Conservation (phyloP, 2,113 vertebrate species). For the Centropus unirufus region DNA sequence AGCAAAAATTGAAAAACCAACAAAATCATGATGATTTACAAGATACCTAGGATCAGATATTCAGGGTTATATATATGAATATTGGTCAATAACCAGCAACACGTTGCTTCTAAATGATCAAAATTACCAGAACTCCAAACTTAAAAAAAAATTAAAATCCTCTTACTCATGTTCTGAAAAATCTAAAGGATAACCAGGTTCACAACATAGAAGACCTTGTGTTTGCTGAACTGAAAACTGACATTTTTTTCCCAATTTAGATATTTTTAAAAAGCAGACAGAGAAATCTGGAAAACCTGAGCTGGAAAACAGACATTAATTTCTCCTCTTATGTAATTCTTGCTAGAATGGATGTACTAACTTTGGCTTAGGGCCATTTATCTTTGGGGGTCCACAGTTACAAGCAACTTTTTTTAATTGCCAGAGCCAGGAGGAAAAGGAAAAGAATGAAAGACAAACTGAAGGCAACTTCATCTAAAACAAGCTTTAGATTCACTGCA, state of each 20-base stretch:
- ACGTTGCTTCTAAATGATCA: accelerated
- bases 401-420: neutral
- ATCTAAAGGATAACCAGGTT: neutral
- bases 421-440: neutral
- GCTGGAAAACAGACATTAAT: accelerated
- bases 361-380: neutral
- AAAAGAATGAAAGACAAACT: neutral
- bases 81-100: neutral
- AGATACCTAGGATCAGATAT: neutral
- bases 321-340: neutral
- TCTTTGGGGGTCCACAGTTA: neutral
- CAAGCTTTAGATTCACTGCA: neutral
- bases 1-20: neutral
- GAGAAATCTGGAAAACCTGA: neutral
- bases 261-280: neutral
- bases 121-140: neutral
- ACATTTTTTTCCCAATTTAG: neutral
- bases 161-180: neutral
- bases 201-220: neutral
- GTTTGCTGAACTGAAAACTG: neutral
- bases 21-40: neutral
- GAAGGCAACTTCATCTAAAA: neutral
- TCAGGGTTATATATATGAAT: neutral
- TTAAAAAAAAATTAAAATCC: no score
- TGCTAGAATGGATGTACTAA: neutral